Evolutionary conservation across 1,140 invertebrate species (phyloP), one percentile per base, ranked within the genome.

Genomic region (Micrasema minimum): DNA sequence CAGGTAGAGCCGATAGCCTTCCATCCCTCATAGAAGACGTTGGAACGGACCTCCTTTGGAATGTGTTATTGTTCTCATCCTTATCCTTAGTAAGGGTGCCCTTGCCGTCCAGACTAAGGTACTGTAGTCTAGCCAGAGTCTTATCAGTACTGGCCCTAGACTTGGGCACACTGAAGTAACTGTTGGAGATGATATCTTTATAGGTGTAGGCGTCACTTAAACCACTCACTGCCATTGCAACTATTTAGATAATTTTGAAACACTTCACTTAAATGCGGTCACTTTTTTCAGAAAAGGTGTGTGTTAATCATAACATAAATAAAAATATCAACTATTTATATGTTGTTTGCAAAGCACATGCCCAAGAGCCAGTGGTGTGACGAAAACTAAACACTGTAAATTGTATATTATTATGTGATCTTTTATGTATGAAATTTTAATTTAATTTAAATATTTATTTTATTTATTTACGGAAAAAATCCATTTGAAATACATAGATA

Each of bases 1-100:
- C 80, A 45, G 86, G 82, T 77, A 88, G 80, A 77, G 85, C 83
- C 59, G 79, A 69, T 10, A 75, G 35, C 61, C 66, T 71, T n/a
- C 22, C 51, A 35, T 68, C 65, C 20, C 46, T 38, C 6, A 43
- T 41, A 2, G 48, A 16, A 12, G 65, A 67, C 4, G n/a, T 12
- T 12, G 65, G 65, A 35, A 51, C 41, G 16, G 48, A 59, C 46
- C 66, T 22, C 26, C 69, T 61, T 11, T 62, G 7, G 18, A 37
- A 41, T 11, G n/a, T 18, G 10, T 22, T 20, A 37, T 66, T 50
- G 4, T 35, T 18, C 45, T 66, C 16, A 23, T 53, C 59, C 14
- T 37, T 37, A 6, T 20, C 53, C 4, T 22, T 22, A 12, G 12
- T 46, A 6, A 5, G 43, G 5, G 9, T n/a, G 11, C 20, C 6